Base-by-base conservation (phyloP, 2,113 vertebrate species). In the Rhinichthys klamathensis region DNA sequence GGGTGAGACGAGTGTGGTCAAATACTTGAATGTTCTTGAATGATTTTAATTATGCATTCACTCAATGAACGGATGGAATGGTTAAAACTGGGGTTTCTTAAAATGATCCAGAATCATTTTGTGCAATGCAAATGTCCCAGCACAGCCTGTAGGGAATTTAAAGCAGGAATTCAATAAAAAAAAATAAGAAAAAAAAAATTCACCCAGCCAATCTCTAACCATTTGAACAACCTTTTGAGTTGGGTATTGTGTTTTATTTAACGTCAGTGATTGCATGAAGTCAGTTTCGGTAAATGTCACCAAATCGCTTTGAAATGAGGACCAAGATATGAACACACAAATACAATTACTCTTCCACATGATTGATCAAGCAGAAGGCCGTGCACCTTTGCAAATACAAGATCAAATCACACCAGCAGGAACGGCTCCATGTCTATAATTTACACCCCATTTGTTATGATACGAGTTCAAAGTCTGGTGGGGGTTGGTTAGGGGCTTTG, bases 341-440 rank as follows among this genome's bases (percentile, higher is more conserved):
- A 60, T 76, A 80, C 41, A 67, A 69, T 81, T 65, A 69, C 80
- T 32, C 80, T 81, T 81, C 60, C 80, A 67, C 41, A 81, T 81
- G 80, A 69, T 13, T 69, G 63, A 77, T 87, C 77, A 82, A 38
- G 54, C 70, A n/a, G 67, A 21, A 56, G n/a, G 51, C 21, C 5
- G 12, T 18, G 65, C 25, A 65, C 46, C 46, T 44, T 27, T 61
- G 38, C 44, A 63, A 35, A 70, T 38, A 23, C 80, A 49, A 54
- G 6, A 83, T 51, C 46, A 54, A 82, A 65, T 86, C 38, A n/a
- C 49, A 75, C 58, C 80, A 38, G 80, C 79, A 56, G 54, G 54
- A 73, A 77, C 1, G 49, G 44, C 38, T 54, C 27, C 41, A 56
- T 76, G 49, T 88, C 74, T 83, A 85, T 88, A 72, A 87, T 89